These are phyloP conservation scores for Emmelina monodactyla DNA, from an alignment of 2,888 invertebrate genomes.

Conservation along the genomic window DNA sequence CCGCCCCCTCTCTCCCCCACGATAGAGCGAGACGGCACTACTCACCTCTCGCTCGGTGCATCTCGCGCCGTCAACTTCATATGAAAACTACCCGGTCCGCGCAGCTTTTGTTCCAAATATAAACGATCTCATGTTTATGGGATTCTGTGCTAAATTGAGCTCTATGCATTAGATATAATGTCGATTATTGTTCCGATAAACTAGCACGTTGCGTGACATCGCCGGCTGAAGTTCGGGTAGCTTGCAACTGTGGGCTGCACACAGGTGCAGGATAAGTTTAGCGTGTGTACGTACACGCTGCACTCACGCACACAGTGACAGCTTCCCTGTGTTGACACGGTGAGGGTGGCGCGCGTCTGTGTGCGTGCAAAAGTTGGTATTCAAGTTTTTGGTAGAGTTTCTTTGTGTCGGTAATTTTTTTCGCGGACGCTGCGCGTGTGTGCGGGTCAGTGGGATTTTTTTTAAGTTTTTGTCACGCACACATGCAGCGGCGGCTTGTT, in stretches of 20 bases:
- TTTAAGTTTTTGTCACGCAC: constrained; percentile 55
- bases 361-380: constrained; percentile 56
- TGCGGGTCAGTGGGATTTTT: constrained; percentile 62
- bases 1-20: too few relatives aligned
- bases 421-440: constrained; percentile 39
- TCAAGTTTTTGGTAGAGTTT: constrained; percentile 63
- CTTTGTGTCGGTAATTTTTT: constrained; percentile 67
- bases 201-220: constrained; percentile 19
- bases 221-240: constrained; percentile 45
- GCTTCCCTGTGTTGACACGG: constrained; percentile 35
- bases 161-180: constrained; percentile 7
- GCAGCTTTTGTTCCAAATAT: constrained; percentile 25
- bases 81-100: constrained; percentile 63
- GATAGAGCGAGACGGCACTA: constrained; percentile 33
- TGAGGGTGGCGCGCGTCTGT: constrained; percentile 25
- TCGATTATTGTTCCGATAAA: background rate
- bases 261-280: constrained; percentile 53
- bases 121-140: constrained; percentile 22
- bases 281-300: constrained; percentile 38
- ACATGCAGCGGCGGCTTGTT: constrained; percentile 27
- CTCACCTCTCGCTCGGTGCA: constrained; percentile 38
- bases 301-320: constrained; percentile 43
- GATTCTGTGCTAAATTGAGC: constrained; percentile 13
- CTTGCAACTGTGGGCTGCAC: constrained; percentile 49
- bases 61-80: constrained; percentile 58